These are phyloP conservation scores for Polietes domitor DNA, from an alignment of 2,888 invertebrate species.

Conservation along the genomic window DNA sequence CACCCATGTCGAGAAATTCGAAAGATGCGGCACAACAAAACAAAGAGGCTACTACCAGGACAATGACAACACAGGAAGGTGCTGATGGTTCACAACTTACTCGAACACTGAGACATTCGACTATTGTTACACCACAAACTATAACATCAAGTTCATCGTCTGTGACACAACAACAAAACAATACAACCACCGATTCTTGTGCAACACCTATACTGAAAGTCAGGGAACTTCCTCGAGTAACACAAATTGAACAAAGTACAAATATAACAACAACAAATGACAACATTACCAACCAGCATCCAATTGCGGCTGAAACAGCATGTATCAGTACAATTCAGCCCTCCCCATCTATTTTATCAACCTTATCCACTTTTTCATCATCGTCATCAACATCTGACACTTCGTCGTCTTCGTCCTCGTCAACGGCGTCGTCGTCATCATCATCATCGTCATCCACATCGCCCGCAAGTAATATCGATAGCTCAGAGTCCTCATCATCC, in stretches of 20 bases:
- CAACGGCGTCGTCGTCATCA: slow-evolving; percentile 69
- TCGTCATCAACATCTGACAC: slow-evolving; percentile 68
- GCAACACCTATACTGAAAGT: slow-evolving; percentile 39
- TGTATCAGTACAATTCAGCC: slow-evolving; percentile 49
- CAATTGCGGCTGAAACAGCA: slow-evolving; percentile 66
- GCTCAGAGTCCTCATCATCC: slow-evolving; percentile 45
- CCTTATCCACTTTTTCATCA: slow-evolving; percentile 55
- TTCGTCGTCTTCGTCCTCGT: slow-evolving; percentile 70
- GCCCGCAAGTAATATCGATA: slow-evolving; percentile 58
- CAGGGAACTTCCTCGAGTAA: slow-evolving; percentile 52
- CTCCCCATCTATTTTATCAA: slow-evolving; percentile 54
- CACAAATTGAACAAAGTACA: slow-evolving; percentile 70
- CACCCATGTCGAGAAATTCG: slow-evolving; percentile 73
- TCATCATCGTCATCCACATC: slow-evolving; percentile 67
- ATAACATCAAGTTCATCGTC: slow-evolving; percentile 50
- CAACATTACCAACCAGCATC: slow-evolving; percentile 56
- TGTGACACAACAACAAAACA: slow-evolving; percentile 48
- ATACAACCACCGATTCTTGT: slow-evolving; percentile 51
- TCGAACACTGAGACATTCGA: neutral
- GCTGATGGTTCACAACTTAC: slow-evolving; percentile 21
- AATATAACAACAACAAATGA: slow-evolving; percentile 48
- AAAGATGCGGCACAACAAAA: neutral
- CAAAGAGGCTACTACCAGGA: slow-evolving; percentile 38
- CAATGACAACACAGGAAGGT: neutral
- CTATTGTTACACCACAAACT: slow-evolving; percentile 13